These are phyloP conservation scores for Sebastes dallii DNA, from an alignment of 2,797 vertebrate genomes.

Conservation along the genomic window DNA sequence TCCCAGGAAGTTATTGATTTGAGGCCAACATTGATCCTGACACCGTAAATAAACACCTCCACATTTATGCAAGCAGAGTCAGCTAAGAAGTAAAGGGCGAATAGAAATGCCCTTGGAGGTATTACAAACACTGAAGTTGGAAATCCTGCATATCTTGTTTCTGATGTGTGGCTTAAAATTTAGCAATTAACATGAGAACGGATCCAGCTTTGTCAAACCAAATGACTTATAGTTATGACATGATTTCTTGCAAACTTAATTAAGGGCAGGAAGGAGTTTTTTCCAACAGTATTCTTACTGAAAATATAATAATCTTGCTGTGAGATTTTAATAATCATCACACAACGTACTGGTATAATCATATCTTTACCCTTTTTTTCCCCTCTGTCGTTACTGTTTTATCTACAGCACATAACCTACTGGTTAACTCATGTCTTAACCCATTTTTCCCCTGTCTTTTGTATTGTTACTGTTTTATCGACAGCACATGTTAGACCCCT, in stretches of 20 bases:
- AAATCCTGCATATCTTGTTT: background rate
- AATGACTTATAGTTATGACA: background rate
- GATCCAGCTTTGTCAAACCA: background rate
- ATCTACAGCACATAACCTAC: constrained; percentile 5
- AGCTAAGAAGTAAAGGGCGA: constrained; percentile 48
- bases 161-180: background rate
- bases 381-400: background rate
- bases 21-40: constrained; percentile 63
- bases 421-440: background rate
- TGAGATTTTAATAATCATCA: background rate
- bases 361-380: background rate
- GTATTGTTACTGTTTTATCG: constrained; percentile 8
- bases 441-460: background rate
- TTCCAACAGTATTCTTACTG: background rate
- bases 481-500: background rate
- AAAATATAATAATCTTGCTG: background rate
- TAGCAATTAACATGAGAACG: background rate
- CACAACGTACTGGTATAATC: background rate
- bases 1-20: constrained; percentile 71
- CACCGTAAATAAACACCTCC: constrained; percentile 68
- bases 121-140: background rate
- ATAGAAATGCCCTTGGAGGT: constrained; percentile 44
- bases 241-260: background rate
- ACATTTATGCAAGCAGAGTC: constrained; percentile 58
- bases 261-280: background rate